A percentile compares a stretch with the other conserved stretches of the same genome.
These are phyloP conservation scores for Sinocyclocheilus rhinocerous DNA, from an alignment of 2,113 vertebrate species.

Conservation along the genomic window DNA sequence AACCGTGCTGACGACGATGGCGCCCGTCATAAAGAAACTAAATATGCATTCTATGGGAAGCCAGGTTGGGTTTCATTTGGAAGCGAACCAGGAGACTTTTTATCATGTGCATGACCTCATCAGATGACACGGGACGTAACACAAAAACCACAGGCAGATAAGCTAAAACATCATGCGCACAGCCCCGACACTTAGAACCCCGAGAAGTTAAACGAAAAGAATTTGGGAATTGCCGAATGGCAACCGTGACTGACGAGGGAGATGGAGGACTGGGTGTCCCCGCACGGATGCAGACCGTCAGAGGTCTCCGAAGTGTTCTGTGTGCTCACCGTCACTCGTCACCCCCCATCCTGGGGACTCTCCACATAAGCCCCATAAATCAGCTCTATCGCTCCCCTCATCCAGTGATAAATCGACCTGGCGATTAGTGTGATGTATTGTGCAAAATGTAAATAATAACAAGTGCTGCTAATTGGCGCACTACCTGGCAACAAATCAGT, in stretches of 20 bases:
- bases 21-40: conserved; percentile 28
- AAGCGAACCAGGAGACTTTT: conserved; percentile 2
- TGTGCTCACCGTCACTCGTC: conserved; percentile 72
- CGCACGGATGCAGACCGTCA: conserved; percentile 31
- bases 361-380: conserved; percentile 88
- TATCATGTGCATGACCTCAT: conserved; percentile 13
- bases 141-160: conserved; percentile 24
- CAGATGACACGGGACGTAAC: neutral
- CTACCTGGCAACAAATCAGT: conserved; percentile 83
- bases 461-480: conserved; percentile 84
- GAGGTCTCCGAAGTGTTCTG: conserved; percentile 49
- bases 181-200: neutral
- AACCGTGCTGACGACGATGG: conserved; percentile 1
- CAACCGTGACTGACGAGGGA: neutral
- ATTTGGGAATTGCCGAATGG: neutral
- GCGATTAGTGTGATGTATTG: conserved; percentile 90
- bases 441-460: conserved; percentile 93
- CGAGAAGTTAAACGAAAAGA: neutral
- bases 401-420: conserved; percentile 87
- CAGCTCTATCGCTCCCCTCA: conserved; percentile 83
- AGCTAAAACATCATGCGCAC: neutral
- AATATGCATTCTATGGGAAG: conserved; percentile 32
- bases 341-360: conserved; percentile 85
- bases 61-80: conserved; percentile 35
- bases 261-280: conserved; percentile 22